A percentile compares a stretch with the other conserved stretches of the same genome.
Conservation (phyloP, 2,888 invertebrate genomes). For the Ichneumoninae sp. region DNA sequence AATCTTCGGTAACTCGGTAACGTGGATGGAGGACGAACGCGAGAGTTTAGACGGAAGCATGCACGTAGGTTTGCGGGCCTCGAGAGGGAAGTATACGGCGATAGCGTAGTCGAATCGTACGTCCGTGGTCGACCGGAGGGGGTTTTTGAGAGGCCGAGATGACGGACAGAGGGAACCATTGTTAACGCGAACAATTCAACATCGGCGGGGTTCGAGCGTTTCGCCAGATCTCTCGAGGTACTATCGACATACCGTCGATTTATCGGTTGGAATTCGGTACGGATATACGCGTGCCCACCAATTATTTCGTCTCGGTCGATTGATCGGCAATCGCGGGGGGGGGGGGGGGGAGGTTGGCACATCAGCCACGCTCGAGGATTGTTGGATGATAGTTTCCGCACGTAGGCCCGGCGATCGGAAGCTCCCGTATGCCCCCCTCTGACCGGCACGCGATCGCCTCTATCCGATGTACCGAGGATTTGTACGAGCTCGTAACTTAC, state of each 20-base stretch:
- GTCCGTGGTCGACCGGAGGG: background rate
- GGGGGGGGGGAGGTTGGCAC: background rate
- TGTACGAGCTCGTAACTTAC: constrained; percentile 56
- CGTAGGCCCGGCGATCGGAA: constrained; percentile 43
- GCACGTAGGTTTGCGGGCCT: background rate
- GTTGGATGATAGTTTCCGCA: constrained; percentile 30
- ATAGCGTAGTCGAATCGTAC: background rate
- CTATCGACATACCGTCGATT: constrained; percentile 52
- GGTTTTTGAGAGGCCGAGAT: background rate
- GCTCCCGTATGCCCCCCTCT: background rate
- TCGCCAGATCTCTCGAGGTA: background rate
- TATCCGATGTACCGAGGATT: constrained; percentile 31
- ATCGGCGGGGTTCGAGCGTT: constrained; percentile 2
- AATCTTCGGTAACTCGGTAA: constrained; percentile 43
- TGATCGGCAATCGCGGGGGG: constrained; percentile 57
- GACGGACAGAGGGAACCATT: constrained; percentile 22
- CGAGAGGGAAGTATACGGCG: constrained; percentile 4
- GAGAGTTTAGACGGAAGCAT: background rate
- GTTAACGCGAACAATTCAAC: constrained; percentile 45
- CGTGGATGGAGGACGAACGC: background rate
- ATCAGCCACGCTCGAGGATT: background rate
- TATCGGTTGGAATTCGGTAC: constrained; percentile 40
- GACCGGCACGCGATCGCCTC: constrained; percentile 50
- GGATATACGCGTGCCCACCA: constrained; percentile 48
- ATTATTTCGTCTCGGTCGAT: constrained; percentile 64